A percentile compares a stretch with the other conserved stretches of the same genome.
Conservation (phyloP, 2,113 vertebrate species). For the Furnarius figulus region DNA sequence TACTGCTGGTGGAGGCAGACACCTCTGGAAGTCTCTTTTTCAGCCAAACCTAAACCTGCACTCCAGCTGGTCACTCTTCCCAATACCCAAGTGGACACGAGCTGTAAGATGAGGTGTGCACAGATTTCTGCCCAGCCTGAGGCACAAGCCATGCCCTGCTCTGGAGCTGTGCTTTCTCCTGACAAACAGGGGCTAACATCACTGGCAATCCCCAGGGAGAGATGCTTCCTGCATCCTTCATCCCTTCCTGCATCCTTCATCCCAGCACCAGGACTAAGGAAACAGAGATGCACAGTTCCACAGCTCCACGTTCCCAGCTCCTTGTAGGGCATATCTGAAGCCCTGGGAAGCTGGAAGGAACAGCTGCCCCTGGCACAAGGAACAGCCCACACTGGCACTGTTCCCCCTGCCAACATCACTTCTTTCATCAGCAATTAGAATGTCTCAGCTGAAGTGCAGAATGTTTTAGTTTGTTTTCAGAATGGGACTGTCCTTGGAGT, state of each 20-base stretch:
- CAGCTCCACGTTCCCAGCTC: background rate
- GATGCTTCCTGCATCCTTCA: background rate
- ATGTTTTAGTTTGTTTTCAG: rapidly evolving
- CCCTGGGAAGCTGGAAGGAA: background rate
- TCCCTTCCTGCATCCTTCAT: background rate
- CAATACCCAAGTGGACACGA: background rate
- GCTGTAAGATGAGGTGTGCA: background rate
- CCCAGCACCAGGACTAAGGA: background rate
- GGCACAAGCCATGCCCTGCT: background rate
- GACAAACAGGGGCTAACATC: background rate
- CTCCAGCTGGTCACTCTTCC: background rate
- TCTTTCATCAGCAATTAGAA: rapidly evolving
- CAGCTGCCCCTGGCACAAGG: background rate
- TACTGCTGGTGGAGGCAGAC: background rate
- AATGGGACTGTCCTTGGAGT: background rate
- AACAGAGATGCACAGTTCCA: background rate
- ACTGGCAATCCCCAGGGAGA: background rate
- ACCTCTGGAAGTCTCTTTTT: background rate
- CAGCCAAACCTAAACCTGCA: background rate
- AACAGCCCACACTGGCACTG: background rate
- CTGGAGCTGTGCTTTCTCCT: background rate
- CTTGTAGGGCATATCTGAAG: rapidly evolving
- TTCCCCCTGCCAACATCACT: background rate
- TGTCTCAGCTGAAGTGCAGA: background rate
- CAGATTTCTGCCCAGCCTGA: background rate